phyloP scores from a whole-genome alignment of 2,888 invertebrate species.

The Calliscelio sp. region DNA sequence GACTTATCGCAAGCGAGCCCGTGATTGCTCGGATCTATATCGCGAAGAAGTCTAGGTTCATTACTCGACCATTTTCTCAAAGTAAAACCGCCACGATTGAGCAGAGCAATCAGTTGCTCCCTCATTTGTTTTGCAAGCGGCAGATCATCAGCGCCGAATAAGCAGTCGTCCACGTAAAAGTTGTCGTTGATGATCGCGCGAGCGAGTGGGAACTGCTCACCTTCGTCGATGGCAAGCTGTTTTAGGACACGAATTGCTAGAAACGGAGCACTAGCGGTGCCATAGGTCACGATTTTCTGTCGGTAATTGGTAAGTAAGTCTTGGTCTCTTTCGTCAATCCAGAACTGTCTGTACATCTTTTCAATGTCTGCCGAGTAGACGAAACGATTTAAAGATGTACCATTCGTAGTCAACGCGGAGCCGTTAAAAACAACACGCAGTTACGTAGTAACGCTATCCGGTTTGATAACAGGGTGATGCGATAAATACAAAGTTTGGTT shows the following conservation, averaged over 20 bases:
- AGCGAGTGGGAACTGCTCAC: background rate
- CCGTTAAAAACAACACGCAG: background rate
- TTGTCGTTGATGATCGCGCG: background rate
- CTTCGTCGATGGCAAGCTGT: background rate
- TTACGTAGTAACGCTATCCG: background rate
- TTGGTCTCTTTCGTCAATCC: too few species aligned
- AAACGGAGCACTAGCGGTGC: background rate
- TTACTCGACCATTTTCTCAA: background rate
- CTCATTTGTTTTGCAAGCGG: background rate
- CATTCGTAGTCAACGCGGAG: background rate
- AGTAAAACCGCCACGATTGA: background rate
- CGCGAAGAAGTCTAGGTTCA: background rate
- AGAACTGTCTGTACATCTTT: too few species aligned
- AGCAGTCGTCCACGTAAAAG: constrained; percentile 12
- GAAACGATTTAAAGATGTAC: background rate
- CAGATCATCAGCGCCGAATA: constrained; percentile 5
- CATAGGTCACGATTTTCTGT: too few species aligned
- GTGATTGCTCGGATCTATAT: background rate
- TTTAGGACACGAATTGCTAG: background rate
- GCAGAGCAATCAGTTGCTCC: background rate
- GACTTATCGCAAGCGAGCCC: background rate
- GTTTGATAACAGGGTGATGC: background rate
- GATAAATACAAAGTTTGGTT: background rate
- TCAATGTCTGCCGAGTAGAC: background rate
- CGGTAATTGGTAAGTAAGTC: too few species aligned